Evolutionary conservation across 2,888 invertebrate genomes (phyloP).

Genomic region (Clostera curtula): DNA sequence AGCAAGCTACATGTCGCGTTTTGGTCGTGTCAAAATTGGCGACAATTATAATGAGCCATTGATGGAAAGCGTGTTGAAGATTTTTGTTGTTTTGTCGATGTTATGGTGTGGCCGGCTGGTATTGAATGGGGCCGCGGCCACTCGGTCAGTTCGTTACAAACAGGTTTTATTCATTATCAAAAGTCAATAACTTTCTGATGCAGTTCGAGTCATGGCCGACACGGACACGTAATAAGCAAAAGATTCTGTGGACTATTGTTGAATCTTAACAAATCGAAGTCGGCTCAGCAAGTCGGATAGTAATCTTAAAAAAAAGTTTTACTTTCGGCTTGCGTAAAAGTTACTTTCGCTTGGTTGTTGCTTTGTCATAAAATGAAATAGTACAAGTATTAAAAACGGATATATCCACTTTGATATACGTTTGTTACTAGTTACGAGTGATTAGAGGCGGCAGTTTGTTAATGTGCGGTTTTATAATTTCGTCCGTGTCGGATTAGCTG

Average conservation of each 20-base stretch:
- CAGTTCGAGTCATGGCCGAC: slow-evolving; percentile 66
- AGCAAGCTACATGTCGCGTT: slow-evolving; percentile 38
- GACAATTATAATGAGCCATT: slow-evolving; percentile 24
- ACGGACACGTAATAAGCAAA: slow-evolving; percentile 41
- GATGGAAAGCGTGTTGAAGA: slow-evolving; percentile 38
- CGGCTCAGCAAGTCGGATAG: slow-evolving; percentile 23
- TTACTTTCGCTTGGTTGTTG: slow-evolving; percentile 45
- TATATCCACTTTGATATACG: too few species aligned
- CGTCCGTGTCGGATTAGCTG: too few species aligned
- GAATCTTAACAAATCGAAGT: not conserved
- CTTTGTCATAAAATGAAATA: too few species aligned
- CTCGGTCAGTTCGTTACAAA: slow-evolving; percentile 66
- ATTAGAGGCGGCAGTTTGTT: too few species aligned
- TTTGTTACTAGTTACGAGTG: too few species aligned
- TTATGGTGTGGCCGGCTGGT: slow-evolving; percentile 44
- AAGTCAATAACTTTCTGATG: slow-evolving; percentile 74
- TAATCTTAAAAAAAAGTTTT: slow-evolving; percentile 24
- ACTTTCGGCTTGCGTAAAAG: slow-evolving; percentile 35
- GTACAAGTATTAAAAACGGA: too few species aligned
- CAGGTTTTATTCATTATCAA: slow-evolving; percentile 71
- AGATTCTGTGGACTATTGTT: slow-evolving; percentile 10
- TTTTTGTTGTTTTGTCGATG: slow-evolving; percentile 24
- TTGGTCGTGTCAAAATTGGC: slow-evolving; percentile 5
- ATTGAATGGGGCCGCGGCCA: slow-evolving; percentile 64
- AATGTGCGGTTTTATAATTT: too few species aligned